Base-by-base conservation (phyloP, 1,140 invertebrate genomes). In the Drosophila repletoides region DNA sequence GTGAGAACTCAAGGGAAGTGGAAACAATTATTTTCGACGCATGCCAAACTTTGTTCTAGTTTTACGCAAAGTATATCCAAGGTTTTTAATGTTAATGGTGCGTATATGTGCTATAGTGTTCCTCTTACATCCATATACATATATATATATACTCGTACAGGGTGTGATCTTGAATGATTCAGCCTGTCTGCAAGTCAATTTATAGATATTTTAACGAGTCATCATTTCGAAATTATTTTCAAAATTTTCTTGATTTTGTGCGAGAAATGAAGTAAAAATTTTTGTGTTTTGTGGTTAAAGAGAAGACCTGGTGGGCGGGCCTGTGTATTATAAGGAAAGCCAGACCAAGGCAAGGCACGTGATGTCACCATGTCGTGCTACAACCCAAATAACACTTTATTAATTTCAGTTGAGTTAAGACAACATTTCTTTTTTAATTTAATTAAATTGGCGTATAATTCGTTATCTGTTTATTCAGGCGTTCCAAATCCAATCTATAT, bases 61-160 rank as follows among this genome's bases (percentile, higher is more conserved):
- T 46, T 33, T 46, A 46, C 38, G 24, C 21, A 26, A 56, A 65
- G 10, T 38, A 14, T 63, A 68, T 64, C 56, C 70, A 84, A 83
- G 79, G 79, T 86, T 83, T 83, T 86, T 43, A 74, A 41, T 67
- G 66, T 70, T 63, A 74, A 84, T 75, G 79, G 79, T 83, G 80
- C 79, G 79, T 83, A 83, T 61, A 34, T 60, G 19, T 56, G 22
- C 7, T 7, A 12, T n/a, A n/a, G n/a, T n/a, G n/a, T n/a, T n/a
- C n/a, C n/a, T n/a, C n/a, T n/a, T n/a, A n/a, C n/a, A n/a, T n/a
- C n/a, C n/a, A n/a, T n/a, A n/a, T n/a, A n/a, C n/a, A n/a, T n/a
- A n/a, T n/a, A n/a, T n/a, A n/a, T n/a, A n/a, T n/a, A n/a, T n/a
- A n/a, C n/a, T n/a, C n/a, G n/a, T n/a, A n/a, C n/a, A 22, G 12